A percentile compares a stretch with the other conserved stretches of the same genome.
Conservation (phyloP, 2,888 invertebrate genomes). For the Andrena praecox region DNA sequence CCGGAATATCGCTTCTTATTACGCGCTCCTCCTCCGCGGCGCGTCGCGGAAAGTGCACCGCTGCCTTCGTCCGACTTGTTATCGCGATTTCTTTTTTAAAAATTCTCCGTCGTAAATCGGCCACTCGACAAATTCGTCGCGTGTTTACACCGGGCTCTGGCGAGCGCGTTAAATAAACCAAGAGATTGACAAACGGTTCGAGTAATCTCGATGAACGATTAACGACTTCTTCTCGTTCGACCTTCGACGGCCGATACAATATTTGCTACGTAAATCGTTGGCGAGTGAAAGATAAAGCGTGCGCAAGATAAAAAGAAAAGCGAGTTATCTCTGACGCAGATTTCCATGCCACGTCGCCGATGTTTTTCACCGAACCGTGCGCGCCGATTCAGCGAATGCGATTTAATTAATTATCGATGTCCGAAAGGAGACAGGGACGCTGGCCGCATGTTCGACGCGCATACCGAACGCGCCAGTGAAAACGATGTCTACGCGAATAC, state of each 20-base stretch:
- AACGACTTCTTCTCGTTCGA: neutral
- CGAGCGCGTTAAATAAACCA: neutral
- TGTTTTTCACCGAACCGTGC: neutral
- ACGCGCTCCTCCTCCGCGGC: neutral
- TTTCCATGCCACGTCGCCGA: neutral
- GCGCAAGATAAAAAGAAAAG: neutral
- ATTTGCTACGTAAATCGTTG: slow-evolving; percentile 23
- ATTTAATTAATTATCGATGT: neutral
- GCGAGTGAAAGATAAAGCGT: neutral
- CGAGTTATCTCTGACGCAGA: slow-evolving; percentile 2
- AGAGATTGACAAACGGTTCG: slow-evolving; percentile 1
- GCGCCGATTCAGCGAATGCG: neutral
- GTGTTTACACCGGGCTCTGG: neutral
- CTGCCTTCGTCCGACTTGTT: neutral
- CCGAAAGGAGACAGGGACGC: neutral
- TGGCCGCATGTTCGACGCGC: neutral
- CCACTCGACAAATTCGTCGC: neutral
- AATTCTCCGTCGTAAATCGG: neutral
- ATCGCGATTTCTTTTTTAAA: neutral
- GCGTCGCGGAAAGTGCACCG: neutral
- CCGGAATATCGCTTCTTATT: neutral
- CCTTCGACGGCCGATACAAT: slow-evolving; percentile 5
- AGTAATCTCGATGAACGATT: slow-evolving; percentile 3
- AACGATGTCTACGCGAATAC: neutral
- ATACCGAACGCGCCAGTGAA: neutral